Conservation (phyloP, 2,797 vertebrate genomes). For the Hapalemur alaotrensis region DNA sequence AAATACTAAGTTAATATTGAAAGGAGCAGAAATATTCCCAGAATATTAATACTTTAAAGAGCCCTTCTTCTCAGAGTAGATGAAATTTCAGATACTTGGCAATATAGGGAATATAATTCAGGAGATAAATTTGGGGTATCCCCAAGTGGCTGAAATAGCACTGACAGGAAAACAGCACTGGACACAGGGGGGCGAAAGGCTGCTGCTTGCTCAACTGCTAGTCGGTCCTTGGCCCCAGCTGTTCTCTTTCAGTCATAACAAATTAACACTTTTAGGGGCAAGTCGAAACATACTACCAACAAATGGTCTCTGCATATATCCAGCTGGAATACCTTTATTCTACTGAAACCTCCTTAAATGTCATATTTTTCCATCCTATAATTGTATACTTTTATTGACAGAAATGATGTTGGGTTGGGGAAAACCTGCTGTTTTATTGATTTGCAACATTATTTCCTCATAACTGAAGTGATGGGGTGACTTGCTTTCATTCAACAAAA, state of each 20-base stretch:
- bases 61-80: neutral
- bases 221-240: neutral
- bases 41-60: neutral
- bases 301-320: constrained; percentile 52
- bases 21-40: constrained; percentile 7
- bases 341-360: constrained; percentile 69
- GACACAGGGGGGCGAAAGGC: neutral
- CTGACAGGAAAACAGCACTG: neutral
- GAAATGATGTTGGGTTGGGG: constrained; percentile 45
- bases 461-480: constrained; percentile 58
- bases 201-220: neutral
- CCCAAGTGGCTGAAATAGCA: neutral
- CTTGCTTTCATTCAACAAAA: constrained; percentile 63
- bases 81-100: neutral
- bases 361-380: constrained; percentile 57
- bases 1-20: neutral
- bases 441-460: constrained; percentile 60
- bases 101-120: neutral
- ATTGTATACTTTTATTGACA: constrained; percentile 70
- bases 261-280: constrained; percentile 49
- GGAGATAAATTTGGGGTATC: neutral
- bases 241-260: constrained; percentile 19
- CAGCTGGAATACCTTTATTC: constrained; percentile 35
- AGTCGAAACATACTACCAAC: constrained; percentile 10
- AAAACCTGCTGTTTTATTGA: constrained; percentile 70